Percentiles rank a stretch among this genome's conserved stretches.
Evolutionary conservation across 2,888 invertebrate species (phyloP).

Genomic region (Trissolcus japonicus): DNA sequence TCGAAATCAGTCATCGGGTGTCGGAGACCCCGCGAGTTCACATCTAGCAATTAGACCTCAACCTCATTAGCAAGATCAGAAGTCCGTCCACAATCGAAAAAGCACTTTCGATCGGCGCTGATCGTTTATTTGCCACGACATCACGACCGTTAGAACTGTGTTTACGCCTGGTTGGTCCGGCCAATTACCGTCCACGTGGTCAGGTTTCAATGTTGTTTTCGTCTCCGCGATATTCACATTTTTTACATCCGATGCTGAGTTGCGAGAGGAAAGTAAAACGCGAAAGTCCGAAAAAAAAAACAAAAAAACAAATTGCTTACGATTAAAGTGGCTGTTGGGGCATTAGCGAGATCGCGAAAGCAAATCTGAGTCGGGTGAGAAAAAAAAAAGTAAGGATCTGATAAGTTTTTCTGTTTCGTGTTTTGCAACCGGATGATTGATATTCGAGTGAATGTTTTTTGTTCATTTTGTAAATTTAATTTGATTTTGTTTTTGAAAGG

Average conservation of each 20-base stretch:
- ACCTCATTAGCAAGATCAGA: slow-evolving; percentile 39
- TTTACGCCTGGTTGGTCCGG: slow-evolving; percentile 56
- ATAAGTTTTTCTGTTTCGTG: too few relatives aligned
- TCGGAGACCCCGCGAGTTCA: not conserved
- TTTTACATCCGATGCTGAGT: too few relatives aligned
- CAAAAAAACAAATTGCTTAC: too few relatives aligned
- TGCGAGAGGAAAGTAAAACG: too few relatives aligned
- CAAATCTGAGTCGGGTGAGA: too few relatives aligned
- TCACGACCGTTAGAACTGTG: slow-evolving; percentile 47
- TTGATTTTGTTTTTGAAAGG: not conserved
- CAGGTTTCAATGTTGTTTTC: too few relatives aligned
- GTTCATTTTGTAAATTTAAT: not conserved
- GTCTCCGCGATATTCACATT: too few relatives aligned
- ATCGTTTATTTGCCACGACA: slow-evolving; percentile 28
- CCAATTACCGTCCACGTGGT: slow-evolving; percentile 55
- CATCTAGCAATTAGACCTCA: slow-evolving; percentile 32
- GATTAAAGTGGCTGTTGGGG: too few relatives aligned
- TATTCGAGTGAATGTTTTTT: not conserved
- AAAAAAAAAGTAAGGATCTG: too few relatives aligned
- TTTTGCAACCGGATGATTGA: too few relatives aligned
- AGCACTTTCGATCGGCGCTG: slow-evolving; percentile 40
- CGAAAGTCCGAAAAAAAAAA: too few relatives aligned
- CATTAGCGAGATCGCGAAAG: too few relatives aligned
- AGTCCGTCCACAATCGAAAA: slow-evolving; percentile 14
- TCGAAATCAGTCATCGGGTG: slow-evolving; percentile 1